Percentiles rank a stretch among this genome's conserved stretches.
These are phyloP conservation scores for Marmota monax DNA, from an alignment of 2,113 vertebrate species.

Conservation along the genomic window DNA sequence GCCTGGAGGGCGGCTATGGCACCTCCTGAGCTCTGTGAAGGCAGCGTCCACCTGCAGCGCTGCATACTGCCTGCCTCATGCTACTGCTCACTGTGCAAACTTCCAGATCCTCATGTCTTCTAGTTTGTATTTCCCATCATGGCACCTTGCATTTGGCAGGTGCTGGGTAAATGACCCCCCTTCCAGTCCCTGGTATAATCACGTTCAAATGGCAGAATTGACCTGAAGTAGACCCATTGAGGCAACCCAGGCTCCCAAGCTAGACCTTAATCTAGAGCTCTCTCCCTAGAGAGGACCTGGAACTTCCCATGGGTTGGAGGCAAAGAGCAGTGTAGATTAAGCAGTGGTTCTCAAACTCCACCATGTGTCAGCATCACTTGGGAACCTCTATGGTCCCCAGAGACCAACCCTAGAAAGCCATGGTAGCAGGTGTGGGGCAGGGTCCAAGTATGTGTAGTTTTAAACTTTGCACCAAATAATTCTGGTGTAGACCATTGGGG, in stretches of 20 bases:
- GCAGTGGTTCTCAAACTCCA: background rate
- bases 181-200: background rate
- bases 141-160: too few species aligned
- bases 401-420: background rate
- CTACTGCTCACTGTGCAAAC: too few species aligned
- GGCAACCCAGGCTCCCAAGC: background rate
- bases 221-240: background rate
- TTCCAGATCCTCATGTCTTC: too few species aligned
- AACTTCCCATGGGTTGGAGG: background rate
- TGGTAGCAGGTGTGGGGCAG: background rate
- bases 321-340: background rate
- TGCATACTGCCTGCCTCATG: background rate
- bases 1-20: rapidly evolving
- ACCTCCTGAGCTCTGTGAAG: background rate
- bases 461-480: background rate
- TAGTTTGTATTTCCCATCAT: too few species aligned
- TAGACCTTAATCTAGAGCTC: background rate
- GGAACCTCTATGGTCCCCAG: background rate
- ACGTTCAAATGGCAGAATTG: background rate
- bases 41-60: background rate
- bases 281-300: background rate
- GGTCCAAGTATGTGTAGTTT: background rate
- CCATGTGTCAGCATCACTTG: background rate
- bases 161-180: background rate
- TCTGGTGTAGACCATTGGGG: background rate